Evolutionary conservation across 2,797 vertebrate species (phyloP).

Genomic region (Pogonophryne albipinna): DNA sequence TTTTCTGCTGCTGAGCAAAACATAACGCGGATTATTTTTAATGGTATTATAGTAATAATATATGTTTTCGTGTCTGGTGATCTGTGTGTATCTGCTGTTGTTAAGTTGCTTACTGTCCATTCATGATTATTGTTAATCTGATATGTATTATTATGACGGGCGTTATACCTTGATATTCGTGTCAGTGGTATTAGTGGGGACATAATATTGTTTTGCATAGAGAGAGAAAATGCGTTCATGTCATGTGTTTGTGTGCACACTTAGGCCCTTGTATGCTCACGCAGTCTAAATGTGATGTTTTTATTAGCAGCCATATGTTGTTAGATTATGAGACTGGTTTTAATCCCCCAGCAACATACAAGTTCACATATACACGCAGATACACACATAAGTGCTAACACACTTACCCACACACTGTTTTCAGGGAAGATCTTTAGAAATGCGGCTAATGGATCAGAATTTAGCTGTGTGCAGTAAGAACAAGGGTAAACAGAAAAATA

Average conservation of each 20-base stretch:
- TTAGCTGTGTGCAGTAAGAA: conserved; percentile 39
- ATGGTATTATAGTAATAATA: neutral
- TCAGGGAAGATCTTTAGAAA: conserved; percentile 68
- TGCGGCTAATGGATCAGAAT: conserved; percentile 57
- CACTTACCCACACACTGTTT: conserved; percentile 44
- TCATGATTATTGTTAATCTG: conserved; percentile 11
- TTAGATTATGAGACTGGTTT: conserved; percentile 72
- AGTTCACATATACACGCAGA: conserved; percentile 7
- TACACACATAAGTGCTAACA: conserved; percentile 26
- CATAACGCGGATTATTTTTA: neutral
- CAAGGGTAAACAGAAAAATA: conserved; percentile 59
- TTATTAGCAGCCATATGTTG: conserved; percentile 71
- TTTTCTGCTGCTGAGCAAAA: neutral
- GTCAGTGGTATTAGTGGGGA: conserved; percentile 33
- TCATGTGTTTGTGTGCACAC: conserved; percentile 29
- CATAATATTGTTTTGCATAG: conserved; percentile 32
- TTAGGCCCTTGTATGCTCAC: conserved; percentile 5
- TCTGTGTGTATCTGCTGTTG: neutral
- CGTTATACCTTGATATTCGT: conserved; percentile 2
- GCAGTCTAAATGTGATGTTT: conserved; percentile 57
- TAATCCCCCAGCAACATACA: conserved; percentile 60
- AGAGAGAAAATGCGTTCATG: conserved; percentile 31
- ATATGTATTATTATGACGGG: conserved; percentile 8
- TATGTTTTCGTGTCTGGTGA: conserved; percentile 1
- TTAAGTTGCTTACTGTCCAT: neutral